These are phyloP conservation scores for Entomobrya multifasciata DNA, from an alignment of 2,888 invertebrate species.

Conservation along the genomic window DNA sequence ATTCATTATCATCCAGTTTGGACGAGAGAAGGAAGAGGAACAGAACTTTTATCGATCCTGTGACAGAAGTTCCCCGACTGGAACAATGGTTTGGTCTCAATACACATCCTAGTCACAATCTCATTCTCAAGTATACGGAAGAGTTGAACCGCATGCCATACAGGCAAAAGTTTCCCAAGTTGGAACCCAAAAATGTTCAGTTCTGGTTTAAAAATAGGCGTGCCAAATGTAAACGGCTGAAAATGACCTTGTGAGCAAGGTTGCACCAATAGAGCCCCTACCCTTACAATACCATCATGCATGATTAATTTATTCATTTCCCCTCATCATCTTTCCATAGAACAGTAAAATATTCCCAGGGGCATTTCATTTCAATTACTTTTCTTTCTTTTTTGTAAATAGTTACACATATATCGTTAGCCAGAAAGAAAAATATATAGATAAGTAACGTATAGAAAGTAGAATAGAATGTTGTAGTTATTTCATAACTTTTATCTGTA, in stretches of 20 bases:
- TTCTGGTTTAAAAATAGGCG: slow-evolving; percentile 99
- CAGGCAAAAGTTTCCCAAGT: slow-evolving; percentile 98
- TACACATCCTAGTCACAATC: slow-evolving; percentile 97
- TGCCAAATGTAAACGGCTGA: slow-evolving; percentile 98
- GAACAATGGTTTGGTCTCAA: slow-evolving; percentile 98
- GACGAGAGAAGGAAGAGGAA: slow-evolving; percentile 95
- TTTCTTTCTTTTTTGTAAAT: not conserved
- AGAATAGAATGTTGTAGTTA: too few species aligned
- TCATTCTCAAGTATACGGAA: slow-evolving; percentile 98
- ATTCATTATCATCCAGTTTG: slow-evolving; percentile 70
- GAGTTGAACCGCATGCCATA: slow-evolving; percentile 98
- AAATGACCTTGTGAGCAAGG: slow-evolving; percentile 84
- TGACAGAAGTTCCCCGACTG: slow-evolving; percentile 96
- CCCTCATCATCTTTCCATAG: not conserved
- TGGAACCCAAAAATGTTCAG: slow-evolving; percentile 99
- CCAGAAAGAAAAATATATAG: too few species aligned
- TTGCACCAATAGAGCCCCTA: slow-evolving; percentile 15
- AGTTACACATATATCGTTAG: not conserved
- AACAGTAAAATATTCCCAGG: not conserved
- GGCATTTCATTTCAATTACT: slow-evolving; percentile 5
- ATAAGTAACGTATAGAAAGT: too few species aligned
- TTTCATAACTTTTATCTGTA: too few species aligned
- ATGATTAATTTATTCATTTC: not conserved
- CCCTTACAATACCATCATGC: not conserved
- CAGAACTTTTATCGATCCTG: slow-evolving; percentile 99